Conservation (phyloP, 1,140 invertebrate genomes). For the Thereuonema tuberculata region DNA sequence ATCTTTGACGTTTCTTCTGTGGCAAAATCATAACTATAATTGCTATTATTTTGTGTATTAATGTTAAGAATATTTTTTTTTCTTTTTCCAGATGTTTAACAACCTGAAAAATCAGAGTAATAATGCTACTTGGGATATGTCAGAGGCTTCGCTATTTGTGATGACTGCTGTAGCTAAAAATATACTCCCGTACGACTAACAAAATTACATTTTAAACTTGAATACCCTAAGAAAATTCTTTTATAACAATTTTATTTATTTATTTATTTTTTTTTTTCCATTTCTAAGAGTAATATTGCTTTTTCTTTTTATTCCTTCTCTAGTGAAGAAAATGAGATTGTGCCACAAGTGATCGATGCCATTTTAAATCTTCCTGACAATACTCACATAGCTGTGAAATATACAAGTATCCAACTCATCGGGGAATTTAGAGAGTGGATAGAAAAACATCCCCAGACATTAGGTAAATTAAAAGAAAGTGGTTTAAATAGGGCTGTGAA, state of each 20-base stretch:
- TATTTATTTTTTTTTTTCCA: neutral
- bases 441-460: slow-evolving; percentile 61
- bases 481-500: too few species aligned
- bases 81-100: slow-evolving; percentile 36
- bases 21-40: too few species aligned
- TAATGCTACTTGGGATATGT: slow-evolving; percentile 67
- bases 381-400: slow-evolving; percentile 72
- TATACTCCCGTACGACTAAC: slow-evolving; percentile 88
- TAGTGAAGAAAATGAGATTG: slow-evolving; percentile 80
- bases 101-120: slow-evolving; percentile 30
- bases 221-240: too few species aligned
- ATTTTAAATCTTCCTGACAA: slow-evolving; percentile 69
- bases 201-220: too few species aligned
- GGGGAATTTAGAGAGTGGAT: slow-evolving; percentile 94
- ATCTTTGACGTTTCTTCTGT: too few species aligned
- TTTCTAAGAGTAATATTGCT: neutral
- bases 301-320: slow-evolving; percentile 17
- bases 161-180: slow-evolving; percentile 93
- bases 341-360: slow-evolving; percentile 82
- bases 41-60: too few species aligned
- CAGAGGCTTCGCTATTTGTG: slow-evolving; percentile 87
- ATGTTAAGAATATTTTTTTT: too few species aligned
- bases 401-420: slow-evolving; percentile 75
- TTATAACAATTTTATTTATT: too few species aligned
- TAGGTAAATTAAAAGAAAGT: too few species aligned